Conservation (phyloP, 2,888 invertebrate species). For the Hirudinaria manillensis region DNA sequence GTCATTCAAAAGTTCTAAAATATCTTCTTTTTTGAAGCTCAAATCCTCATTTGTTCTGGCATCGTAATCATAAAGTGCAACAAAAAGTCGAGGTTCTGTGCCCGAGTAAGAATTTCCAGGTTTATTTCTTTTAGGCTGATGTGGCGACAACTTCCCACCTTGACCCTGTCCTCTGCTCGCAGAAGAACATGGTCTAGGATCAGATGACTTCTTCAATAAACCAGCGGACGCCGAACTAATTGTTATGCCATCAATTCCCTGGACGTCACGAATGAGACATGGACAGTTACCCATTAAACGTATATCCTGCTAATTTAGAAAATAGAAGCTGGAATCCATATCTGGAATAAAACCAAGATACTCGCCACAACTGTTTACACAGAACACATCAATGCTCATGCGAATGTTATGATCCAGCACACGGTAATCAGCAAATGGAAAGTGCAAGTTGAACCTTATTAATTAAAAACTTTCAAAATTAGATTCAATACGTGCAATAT, state of each 20-base stretch:
- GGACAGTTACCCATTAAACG: conserved; percentile 16
- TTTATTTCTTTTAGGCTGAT: not conserved
- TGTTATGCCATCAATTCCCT: conserved; percentile 7
- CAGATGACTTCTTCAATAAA: conserved; percentile 4
- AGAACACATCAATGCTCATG: too few species aligned
- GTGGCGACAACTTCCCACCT: not conserved
- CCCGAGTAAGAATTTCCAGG: conserved; percentile 21
- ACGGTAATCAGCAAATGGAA: too few species aligned
- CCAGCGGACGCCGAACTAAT: not conserved
- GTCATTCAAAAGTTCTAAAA: conserved; percentile 94
- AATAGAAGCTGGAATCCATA: too few species aligned
- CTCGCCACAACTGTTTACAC: too few species aligned
- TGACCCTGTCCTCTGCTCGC: not conserved
- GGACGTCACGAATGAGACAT: conserved; percentile 13
- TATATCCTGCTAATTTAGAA: not conserved
- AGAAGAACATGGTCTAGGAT: not conserved
- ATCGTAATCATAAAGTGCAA: conserved; percentile 97
- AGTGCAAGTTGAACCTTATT: too few species aligned
- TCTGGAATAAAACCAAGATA: too few species aligned
- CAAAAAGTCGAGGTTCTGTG: conserved; percentile 66
- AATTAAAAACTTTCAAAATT: too few species aligned
- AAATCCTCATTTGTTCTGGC: conserved; percentile 97
- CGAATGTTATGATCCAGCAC: too few species aligned
- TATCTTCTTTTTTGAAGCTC: conserved; percentile 96
- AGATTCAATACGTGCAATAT: too few species aligned